Conservation (phyloP, 2,113 vertebrate genomes). For the Cairina moschata region DNA sequence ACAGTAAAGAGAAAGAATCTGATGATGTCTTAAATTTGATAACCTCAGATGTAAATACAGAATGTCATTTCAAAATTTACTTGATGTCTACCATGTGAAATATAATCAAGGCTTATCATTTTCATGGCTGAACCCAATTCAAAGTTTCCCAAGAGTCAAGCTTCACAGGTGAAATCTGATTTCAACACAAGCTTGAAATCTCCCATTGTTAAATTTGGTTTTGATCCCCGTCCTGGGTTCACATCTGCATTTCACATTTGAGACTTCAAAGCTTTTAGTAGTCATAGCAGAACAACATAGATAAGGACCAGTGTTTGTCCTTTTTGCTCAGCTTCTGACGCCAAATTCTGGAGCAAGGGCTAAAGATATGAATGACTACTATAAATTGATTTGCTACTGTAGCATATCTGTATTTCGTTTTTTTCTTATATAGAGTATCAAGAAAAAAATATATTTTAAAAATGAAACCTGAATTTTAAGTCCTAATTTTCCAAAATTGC, state of each 20-base stretch:
- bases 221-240: neutral
- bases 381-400: neutral
- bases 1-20: conserved; percentile 8
- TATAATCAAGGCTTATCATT: conserved; percentile 27
- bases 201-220: conserved; percentile 27
- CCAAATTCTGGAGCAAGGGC: neutral
- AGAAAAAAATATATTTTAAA: neutral
- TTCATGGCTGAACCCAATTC: conserved; percentile 13
- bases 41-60: conserved; percentile 17
- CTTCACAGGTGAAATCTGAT: conserved; percentile 43
- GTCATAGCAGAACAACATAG: neutral
- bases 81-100: conserved; percentile 12
- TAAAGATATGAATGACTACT: neutral
- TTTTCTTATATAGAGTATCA: neutral
- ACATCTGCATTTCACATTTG: neutral
- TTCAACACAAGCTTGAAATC: conserved; percentile 12
- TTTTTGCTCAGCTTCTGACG: neutral
- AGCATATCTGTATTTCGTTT: neutral
- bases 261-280: conserved; percentile 19
- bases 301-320: neutral
- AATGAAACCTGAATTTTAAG: neutral
- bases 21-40: conserved; percentile 13
- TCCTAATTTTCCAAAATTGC: neutral
- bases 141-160: conserved; percentile 26
- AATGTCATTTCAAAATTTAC: conserved; percentile 32